A percentile compares a stretch with the other conserved stretches of the same genome.
These are phyloP conservation scores for Copidosoma aretas DNA, from an alignment of 2,888 invertebrate genomes.

Conservation along the genomic window DNA sequence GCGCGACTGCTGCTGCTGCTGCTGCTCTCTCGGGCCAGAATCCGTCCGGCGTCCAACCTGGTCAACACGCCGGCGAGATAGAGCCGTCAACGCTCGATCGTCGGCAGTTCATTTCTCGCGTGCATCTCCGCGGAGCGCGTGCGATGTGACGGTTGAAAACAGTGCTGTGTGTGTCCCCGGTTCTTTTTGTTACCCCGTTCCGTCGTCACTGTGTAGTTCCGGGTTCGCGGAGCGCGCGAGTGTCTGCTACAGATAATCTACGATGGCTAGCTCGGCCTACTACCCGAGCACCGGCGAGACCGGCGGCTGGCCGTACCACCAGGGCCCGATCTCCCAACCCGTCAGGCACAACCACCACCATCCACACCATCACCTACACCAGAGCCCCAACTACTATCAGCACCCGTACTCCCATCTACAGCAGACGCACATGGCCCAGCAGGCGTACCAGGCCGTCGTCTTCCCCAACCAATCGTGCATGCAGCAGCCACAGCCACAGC, in stretches of 20 bases:
- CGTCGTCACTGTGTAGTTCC: no score
- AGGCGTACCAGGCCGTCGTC: slow-evolving; percentile 14
- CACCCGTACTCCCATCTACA: background rate
- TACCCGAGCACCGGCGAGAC: slow-evolving; percentile 45
- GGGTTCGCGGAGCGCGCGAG: slow-evolving; percentile 4
- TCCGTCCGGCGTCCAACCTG: slow-evolving; percentile 43
- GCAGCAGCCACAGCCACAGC: slow-evolving; percentile 6
- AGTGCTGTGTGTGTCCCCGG: background rate
- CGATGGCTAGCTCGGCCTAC: slow-evolving; percentile 51
- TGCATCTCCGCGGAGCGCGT: no score
- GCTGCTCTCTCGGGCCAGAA: slow-evolving; percentile 41
- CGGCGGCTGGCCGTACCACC: slow-evolving; percentile 48
- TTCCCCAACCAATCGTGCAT: slow-evolving; percentile 5
- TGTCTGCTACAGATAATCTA: slow-evolving; percentile 5
- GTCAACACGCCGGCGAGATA: slow-evolving; percentile 42
- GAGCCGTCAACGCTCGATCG: slow-evolving; percentile 11
- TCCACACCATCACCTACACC: no score
- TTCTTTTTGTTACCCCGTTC: no score
- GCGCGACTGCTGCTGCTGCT: slow-evolving; percentile 13
- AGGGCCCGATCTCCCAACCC: background rate
- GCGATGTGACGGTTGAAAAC: background rate
- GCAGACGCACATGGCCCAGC: slow-evolving; percentile 27
- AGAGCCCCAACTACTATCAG: slow-evolving; percentile 4
- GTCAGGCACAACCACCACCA: slow-evolving; percentile 1
- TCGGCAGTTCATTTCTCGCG: background rate